phyloP scores from a whole-genome alignment of 1,140 invertebrate species.

The Colletes latitarsis region DNA sequence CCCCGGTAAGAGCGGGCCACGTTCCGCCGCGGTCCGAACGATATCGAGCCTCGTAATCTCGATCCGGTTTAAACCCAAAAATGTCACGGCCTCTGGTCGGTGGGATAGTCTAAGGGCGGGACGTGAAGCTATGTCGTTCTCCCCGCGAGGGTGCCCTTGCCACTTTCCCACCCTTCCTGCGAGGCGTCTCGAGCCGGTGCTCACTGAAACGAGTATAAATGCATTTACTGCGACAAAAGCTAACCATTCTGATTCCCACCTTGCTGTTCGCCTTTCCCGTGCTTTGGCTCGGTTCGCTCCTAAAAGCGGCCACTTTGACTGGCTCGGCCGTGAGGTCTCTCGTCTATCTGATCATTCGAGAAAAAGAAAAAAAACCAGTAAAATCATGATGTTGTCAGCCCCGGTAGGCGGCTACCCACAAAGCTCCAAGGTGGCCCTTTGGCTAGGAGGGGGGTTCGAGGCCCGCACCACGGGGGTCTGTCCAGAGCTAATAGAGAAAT shows the following conservation, averaged over 20 bases:
- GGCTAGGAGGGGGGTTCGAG: slow-evolving; percentile 27
- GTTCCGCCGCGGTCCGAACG: slow-evolving; percentile 55
- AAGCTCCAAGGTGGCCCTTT: slow-evolving; percentile 66
- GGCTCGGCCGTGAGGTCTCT: slow-evolving; percentile 20
- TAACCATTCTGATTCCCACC: slow-evolving; percentile 26
- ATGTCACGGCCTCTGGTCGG: slow-evolving; percentile 40
- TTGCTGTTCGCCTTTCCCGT: slow-evolving; percentile 32
- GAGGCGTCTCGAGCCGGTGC: background rate
- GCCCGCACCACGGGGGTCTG: slow-evolving; percentile 63
- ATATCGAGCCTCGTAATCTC: slow-evolving; percentile 68
- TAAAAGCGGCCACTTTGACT: slow-evolving; percentile 60
- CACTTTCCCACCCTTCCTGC: slow-evolving; percentile 59
- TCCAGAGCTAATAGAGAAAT: slow-evolving; percentile 72
- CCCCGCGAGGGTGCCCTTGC: slow-evolving; percentile 39
- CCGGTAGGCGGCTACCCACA: slow-evolving; percentile 62
- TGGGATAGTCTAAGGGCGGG: slow-evolving; percentile 57
- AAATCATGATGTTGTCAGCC: slow-evolving; percentile 65
- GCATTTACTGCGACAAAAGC: slow-evolving; percentile 35
- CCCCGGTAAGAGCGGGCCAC: slow-evolving; percentile 41
- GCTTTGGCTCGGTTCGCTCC: slow-evolving; percentile 37
- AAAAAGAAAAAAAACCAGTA: slow-evolving; percentile 53
- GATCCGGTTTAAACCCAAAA: slow-evolving; percentile 62
- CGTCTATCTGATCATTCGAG: slow-evolving; percentile 59
- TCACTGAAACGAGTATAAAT: slow-evolving; percentile 36
- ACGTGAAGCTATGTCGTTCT: slow-evolving; percentile 70